Evolutionary conservation across 2,888 invertebrate genomes (phyloP).

Genomic region (Polylopha cassiicola): DNA sequence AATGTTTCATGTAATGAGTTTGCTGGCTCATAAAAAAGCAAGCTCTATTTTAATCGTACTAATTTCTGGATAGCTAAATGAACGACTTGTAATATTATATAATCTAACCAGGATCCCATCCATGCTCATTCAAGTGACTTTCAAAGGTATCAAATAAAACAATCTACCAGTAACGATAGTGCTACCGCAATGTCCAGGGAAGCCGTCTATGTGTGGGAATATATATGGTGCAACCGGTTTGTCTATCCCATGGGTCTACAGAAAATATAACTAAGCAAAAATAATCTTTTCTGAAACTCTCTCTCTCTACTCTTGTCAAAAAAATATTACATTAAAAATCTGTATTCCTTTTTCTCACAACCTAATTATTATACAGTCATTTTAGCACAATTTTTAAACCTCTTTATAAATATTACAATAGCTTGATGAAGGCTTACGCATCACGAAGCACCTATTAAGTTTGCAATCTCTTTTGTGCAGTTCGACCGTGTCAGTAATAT

Average conservation of each 20-base stretch:
- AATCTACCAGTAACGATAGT: conserved; percentile 60
- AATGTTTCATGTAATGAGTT: too few species aligned
- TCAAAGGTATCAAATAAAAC: conserved; percentile 64
- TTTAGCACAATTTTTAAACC: conserved; percentile 12
- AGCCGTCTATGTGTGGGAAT: conserved; percentile 70
- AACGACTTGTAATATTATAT: too few species aligned
- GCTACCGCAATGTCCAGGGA: conserved; percentile 61
- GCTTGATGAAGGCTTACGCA: conserved; percentile 18
- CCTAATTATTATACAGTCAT: too few species aligned
- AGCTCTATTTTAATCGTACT: too few species aligned
- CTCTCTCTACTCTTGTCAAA: too few species aligned
- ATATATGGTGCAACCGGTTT: conserved; percentile 58
- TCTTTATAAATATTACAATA: conserved; percentile 5
- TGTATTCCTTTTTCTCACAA: too few species aligned
- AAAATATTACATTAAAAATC: too few species aligned
- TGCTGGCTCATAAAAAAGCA: too few species aligned
- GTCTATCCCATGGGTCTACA: conserved; percentile 45
- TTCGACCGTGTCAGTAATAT: conserved; percentile 44
- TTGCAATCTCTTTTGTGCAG: conserved; percentile 43
- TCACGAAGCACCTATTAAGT: conserved; percentile 37
- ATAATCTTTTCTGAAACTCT: conserved; percentile 39
- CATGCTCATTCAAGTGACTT: conserved; percentile 45
- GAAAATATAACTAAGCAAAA: conserved; percentile 36
- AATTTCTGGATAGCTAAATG: too few species aligned
- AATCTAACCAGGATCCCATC: conserved; percentile 28